A percentile compares a stretch with the other conserved stretches of the same genome.
These are phyloP conservation scores for Calonectris borealis DNA, from an alignment of 2,113 vertebrate species.

Conservation along the genomic window DNA sequence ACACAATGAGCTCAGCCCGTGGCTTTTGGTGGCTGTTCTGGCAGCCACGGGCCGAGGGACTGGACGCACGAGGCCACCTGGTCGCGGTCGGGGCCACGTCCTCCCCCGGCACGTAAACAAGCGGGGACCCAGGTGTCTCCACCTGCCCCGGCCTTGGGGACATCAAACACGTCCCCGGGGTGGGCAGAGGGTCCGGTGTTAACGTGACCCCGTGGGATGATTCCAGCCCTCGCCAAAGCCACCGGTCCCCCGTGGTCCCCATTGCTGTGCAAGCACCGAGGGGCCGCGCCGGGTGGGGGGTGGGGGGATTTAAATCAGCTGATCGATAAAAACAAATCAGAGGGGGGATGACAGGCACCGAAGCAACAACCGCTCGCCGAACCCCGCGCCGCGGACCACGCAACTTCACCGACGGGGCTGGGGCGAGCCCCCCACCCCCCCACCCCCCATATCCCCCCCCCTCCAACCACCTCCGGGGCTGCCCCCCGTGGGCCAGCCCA, in stretches of 20 bases:
- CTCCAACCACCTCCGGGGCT: no score
- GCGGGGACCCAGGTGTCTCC: neutral
- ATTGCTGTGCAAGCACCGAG: neutral
- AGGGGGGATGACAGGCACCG: constrained; percentile 7
- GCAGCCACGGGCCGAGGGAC: neutral
- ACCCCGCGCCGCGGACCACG: neutral
- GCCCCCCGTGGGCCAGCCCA: no score
- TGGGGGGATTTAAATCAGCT: neutral
- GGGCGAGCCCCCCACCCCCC: neutral
- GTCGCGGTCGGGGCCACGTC: neutral
- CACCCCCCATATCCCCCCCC: no score
- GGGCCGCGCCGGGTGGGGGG: neutral
- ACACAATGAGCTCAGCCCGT: constrained; percentile 34
- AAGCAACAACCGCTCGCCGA: neutral
- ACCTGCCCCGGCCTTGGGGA: neutral
- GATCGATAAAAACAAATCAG: constrained; percentile 47
- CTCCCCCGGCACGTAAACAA: neutral
- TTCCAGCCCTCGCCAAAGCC: neutral
- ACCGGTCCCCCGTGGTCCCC: neutral
- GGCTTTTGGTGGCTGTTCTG: neutral
- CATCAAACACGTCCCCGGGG: neutral
- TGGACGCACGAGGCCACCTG: neutral
- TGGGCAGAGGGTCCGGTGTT: neutral
- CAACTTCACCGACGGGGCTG: neutral
- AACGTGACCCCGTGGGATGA: neutral